Percentiles rank a stretch among this genome's conserved stretches.
Conservation (phyloP, 2,888 invertebrate genomes). For the Habrosyne pyritoides region DNA sequence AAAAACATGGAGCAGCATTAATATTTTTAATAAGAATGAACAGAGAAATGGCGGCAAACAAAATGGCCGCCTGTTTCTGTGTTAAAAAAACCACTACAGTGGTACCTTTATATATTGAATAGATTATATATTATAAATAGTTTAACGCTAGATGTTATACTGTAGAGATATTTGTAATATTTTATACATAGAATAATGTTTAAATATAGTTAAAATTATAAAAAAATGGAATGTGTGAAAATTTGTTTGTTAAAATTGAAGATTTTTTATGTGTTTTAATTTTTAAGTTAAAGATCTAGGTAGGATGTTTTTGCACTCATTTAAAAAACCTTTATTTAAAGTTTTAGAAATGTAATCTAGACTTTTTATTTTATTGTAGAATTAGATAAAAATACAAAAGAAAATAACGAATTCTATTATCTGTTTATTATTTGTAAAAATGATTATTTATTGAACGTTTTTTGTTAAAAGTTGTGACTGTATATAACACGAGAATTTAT, state of each 20-base stretch:
- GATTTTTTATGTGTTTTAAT: not conserved
- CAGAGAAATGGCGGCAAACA: not conserved
- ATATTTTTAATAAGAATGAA: not conserved
- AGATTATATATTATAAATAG: not conserved
- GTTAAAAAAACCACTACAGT: not conserved
- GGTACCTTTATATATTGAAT: not conserved
- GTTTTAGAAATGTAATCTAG: not conserved
- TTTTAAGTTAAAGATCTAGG: not conserved
- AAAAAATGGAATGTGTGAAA: not conserved
- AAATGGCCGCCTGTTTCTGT: not conserved
- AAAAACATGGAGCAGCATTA: not conserved
- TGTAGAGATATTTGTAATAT: slow-evolving; percentile 26
- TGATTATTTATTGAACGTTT: not conserved
- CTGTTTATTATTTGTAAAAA: no score
- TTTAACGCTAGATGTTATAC: slow-evolving; percentile 14
- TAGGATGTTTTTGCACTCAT: not conserved
- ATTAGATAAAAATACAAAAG: no score
- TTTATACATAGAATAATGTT: slow-evolving; percentile 21
- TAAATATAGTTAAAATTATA: not conserved
- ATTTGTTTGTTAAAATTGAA: not conserved
- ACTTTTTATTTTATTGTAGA: not conserved
- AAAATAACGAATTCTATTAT: no score
- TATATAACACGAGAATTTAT: slow-evolving; percentile 35
- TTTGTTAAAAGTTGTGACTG: slow-evolving; percentile 36
- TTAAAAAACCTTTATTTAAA: not conserved